Evolutionary conservation across 2,797 vertebrate genomes (phyloP), one percentile per base, ranked within the genome.

Genomic region (Channallabes apus): DNA sequence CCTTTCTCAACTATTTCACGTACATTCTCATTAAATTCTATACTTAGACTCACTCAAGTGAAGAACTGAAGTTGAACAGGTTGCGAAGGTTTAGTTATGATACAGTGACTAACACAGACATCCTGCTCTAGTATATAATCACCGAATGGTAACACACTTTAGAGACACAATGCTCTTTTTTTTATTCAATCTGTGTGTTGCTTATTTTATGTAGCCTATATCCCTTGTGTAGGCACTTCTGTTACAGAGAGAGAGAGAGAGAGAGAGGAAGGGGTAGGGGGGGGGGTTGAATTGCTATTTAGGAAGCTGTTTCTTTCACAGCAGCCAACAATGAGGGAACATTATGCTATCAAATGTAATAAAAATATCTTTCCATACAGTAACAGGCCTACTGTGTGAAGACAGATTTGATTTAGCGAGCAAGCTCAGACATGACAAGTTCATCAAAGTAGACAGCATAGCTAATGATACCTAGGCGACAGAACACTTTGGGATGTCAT

Each of bases 131-230:
- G 1, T 32, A 38, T 80, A 82, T 58, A 82, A 59, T 69, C 29
- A 82, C 65, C 58, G 20, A 71, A 11, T 58, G 65, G 22, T 27
- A 81, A 35, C 64, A 82, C 35, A 46, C 54, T 35, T 82, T 12
- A 82, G 64, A 76, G 71, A 35, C 71, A 54, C 75, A 77, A 83
- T 79, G 68, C 46, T 71, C 59, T 58, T 41, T 81, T 87, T 87
- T 85, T 75, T 87, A 80, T 86, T 85, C 38, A 82, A 78, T 88
- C 78, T 41, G 81, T 82, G 85, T 82, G 58, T 75, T 54, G 83
- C 22, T 82, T 85, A 88, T 86, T 87, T 76, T 87, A 87, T 88
- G 4, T 68, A 81, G 62, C 79, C 24, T 68, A 68, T 54, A 81
- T 68, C 24, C 64, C 20, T 76, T 77, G 54, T 32, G 29, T 56